A percentile compares a stretch with the other conserved stretches of the same genome.
phyloP scores from a whole-genome alignment of 64 coral and sea anemone species.

The Actinia equina region DNA sequence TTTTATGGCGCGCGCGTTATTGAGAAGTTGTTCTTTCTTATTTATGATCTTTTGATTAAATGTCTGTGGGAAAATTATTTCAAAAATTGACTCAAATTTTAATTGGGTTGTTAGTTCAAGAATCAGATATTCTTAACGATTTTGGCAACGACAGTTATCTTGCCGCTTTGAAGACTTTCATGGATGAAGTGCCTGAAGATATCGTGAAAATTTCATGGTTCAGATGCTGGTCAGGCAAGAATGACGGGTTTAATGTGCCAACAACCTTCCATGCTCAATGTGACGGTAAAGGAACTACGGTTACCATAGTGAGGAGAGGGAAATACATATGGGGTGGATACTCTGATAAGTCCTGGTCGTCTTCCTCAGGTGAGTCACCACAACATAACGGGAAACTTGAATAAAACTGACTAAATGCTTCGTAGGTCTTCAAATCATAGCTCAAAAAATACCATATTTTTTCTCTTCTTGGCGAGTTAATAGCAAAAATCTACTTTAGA shows the following conservation, averaged over 20 bases:
- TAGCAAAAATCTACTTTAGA: too few species aligned
- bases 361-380: background rate
- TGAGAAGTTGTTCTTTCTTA: too few species aligned
- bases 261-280: background rate
- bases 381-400: too few species aligned
- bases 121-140: background rate
- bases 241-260: background rate
- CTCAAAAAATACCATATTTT: too few species aligned
- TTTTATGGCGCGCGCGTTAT: too few species aligned
- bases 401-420: too few species aligned
- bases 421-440: too few species aligned
- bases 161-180: background rate
- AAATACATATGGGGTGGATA: slow-evolving; percentile 1
- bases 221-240: background rate
- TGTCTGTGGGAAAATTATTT: too few species aligned
- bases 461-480: too few species aligned
- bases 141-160: background rate
- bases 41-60: too few species aligned
- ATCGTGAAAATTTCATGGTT: background rate
- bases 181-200: background rate
- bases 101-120: too few species aligned
- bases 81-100: too few species aligned
- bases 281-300: background rate
- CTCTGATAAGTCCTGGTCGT: background rate
- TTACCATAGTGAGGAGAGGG: background rate